Conservation (phyloP, 2,797 vertebrate species). For the Buceros bicornis region DNA sequence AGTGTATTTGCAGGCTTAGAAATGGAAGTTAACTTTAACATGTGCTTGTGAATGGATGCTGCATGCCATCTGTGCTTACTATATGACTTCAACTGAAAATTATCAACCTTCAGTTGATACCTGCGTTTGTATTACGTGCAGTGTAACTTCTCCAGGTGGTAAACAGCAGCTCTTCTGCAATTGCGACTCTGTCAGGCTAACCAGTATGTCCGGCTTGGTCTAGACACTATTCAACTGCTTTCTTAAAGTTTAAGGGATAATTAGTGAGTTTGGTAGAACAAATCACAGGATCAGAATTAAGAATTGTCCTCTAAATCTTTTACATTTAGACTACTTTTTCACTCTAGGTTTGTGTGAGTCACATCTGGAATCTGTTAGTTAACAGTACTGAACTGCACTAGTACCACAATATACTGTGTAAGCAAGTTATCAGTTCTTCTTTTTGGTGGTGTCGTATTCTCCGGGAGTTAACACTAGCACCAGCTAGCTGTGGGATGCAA, state of each 20-base stretch:
- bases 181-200: neutral
- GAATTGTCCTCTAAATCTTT: neutral
- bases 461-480: neutral
- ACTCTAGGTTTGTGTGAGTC: neutral
- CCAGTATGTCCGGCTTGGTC: neutral
- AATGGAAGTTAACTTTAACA: neutral
- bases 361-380: neutral
- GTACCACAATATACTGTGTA: neutral
- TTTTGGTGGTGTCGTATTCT: neutral
- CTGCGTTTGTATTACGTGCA: neutral
- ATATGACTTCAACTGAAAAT: neutral
- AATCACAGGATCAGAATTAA: neutral
- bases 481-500: neutral
- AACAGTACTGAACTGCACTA: neutral
- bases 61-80: neutral
- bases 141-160: neutral
- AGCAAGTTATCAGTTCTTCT: neutral
- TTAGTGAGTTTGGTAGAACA: neutral
- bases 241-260: neutral
- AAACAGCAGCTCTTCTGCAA: neutral
- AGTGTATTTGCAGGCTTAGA: neutral
- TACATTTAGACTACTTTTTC: neutral
- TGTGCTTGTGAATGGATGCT: neutral
- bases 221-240: neutral
- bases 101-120: neutral